Conservation (phyloP, 2,888 invertebrate species). For the Agriopis aurantiaria region DNA sequence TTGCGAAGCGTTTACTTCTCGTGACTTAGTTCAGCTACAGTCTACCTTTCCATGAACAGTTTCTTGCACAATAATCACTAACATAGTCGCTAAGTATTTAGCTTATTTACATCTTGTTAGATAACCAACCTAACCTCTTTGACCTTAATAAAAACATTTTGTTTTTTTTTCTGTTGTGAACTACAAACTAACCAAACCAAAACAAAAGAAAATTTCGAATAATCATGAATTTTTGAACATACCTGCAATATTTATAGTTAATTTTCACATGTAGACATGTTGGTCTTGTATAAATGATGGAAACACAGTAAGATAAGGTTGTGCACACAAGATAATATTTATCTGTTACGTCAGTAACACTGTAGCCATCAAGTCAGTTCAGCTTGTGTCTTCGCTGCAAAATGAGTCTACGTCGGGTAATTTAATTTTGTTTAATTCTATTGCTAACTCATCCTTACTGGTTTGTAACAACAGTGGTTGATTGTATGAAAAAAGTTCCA, state of each 20-base stretch:
- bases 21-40: conserved; percentile 9
- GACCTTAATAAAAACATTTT: conserved; percentile 52
- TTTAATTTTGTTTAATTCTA: conserved; percentile 46
- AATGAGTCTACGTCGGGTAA: conserved; percentile 82
- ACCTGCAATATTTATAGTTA: conserved; percentile 18
- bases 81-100: conserved; percentile 15
- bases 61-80: neutral
- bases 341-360: conserved; percentile 73
- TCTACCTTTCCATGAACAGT: conserved; percentile 2
- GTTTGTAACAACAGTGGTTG: conserved; percentile 25
- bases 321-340: conserved; percentile 74
- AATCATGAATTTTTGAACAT: conserved; percentile 16
- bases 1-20: conserved; percentile 45
- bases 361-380: conserved; percentile 73
- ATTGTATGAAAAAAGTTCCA: conserved; percentile 38
- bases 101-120: conserved; percentile 57
- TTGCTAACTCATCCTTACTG: conserved; percentile 28
- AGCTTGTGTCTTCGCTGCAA: conserved; percentile 71
- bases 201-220: conserved; percentile 6
- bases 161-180: conserved; percentile 28
- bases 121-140: conserved; percentile 76
- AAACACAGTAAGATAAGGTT: conserved; percentile 54
- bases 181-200: conserved; percentile 9
- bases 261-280: conserved; percentile 44
- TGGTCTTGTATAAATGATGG: conserved; percentile 57